Percentiles rank a stretch among this genome's conserved stretches.
Conservation (phyloP, 2,888 invertebrate genomes). For the Tetanocera ferruginea region DNA sequence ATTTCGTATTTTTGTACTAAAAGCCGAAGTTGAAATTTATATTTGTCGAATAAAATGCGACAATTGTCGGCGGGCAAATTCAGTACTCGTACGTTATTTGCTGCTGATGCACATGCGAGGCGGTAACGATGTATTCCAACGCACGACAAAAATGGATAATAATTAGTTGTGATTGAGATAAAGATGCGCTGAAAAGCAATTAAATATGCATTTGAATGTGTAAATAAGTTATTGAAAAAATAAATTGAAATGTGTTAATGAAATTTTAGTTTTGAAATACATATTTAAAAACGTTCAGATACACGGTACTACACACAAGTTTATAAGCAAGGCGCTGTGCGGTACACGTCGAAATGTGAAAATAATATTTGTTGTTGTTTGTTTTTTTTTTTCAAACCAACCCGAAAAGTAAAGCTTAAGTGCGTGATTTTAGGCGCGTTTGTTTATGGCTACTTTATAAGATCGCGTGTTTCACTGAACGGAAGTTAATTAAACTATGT, state of each 20-base stretch:
- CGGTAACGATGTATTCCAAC: constrained; percentile 29
- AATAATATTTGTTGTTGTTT: no score
- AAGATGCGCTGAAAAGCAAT: neutral
- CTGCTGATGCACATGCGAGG: constrained; percentile 55
- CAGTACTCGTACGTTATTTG: constrained; percentile 67
- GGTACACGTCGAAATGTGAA: no score
- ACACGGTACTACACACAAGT: no score
- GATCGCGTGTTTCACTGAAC: no score
- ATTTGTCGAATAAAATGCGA: constrained; percentile 66
- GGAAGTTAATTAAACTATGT: no score
- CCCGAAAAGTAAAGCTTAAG: no score
- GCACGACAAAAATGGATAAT: constrained; percentile 18
- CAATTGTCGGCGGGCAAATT: constrained; percentile 62
- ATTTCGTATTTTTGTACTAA: constrained; percentile 37
- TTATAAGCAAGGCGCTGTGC: neutral
- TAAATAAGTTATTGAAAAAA: neutral
- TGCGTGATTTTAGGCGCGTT: no score
- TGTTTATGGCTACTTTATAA: no score
- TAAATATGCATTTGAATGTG: neutral
- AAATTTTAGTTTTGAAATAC: neutral
- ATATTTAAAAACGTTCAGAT: neutral
- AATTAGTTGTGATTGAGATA: neutral
- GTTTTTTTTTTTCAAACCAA: no score
- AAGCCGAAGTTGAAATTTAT: constrained; percentile 49
- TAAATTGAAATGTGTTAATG: neutral